phyloP scores from a whole-genome alignment of 1,140 invertebrate genomes.

The Cecropterus lyciades region DNA sequence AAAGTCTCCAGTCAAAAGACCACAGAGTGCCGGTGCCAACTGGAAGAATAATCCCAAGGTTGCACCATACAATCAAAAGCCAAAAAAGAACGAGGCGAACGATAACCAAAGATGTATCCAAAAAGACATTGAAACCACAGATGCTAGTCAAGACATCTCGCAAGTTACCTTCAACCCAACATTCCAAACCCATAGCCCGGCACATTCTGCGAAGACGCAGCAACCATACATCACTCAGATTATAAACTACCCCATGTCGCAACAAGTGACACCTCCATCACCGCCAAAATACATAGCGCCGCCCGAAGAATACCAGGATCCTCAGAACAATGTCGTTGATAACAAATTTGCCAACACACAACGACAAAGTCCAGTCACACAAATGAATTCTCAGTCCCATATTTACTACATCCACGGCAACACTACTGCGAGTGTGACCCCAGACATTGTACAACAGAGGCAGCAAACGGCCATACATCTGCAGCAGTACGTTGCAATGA shows the following conservation, averaged over 20 bases:
- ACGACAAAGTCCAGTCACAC: conserved; percentile 52
- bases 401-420: conserved; percentile 81
- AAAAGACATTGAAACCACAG: conserved; percentile 61
- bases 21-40: conserved; percentile 72
- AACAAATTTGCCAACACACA: conserved; percentile 62
- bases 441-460: conserved; percentile 71
- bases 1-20: conserved; percentile 76
- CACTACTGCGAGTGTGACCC: conserved; percentile 48
- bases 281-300: conserved; percentile 79
- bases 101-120: conserved; percentile 67
- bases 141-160: conserved; percentile 69
- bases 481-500: conserved; percentile 83
- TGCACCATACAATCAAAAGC: conserved; percentile 72
- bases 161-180: conserved; percentile 83
- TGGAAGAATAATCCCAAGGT: conserved; percentile 81
- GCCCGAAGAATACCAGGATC: conserved; percentile 77
- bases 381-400: conserved; percentile 65
- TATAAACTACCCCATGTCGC: conserved; percentile 79
- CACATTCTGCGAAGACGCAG: conserved; percentile 68
- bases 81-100: conserved; percentile 72
- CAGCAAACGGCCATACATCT: conserved; percentile 81
- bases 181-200: conserved; percentile 83
- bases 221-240: conserved; percentile 83
- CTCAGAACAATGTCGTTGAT: conserved; percentile 66
- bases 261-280: conserved; percentile 74